These are phyloP conservation scores for Sebastes trivittatus DNA, from an alignment of 2,797 vertebrate species.

Conservation along the genomic window DNA sequence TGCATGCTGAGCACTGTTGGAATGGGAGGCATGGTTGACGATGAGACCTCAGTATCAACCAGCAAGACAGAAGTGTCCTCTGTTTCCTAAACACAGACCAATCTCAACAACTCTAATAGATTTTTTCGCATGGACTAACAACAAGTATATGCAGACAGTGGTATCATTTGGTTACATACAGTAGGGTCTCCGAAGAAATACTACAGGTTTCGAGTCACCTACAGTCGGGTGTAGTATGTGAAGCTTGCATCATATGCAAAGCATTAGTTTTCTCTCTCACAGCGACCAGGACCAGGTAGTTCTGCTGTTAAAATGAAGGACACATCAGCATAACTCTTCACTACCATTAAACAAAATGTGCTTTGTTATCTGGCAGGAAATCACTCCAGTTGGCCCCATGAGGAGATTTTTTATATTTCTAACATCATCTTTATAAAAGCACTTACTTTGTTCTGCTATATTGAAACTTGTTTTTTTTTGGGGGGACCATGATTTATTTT, in stretches of 20 bases:
- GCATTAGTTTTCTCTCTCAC: not conserved
- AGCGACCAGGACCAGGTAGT: not conserved
- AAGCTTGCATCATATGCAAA: not conserved
- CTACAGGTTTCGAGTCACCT: not conserved
- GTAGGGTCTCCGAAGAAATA: not conserved
- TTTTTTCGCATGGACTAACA: not conserved
- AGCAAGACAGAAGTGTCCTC: constrained; percentile 88
- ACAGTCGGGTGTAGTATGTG: not conserved
- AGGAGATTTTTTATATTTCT: not conserved
- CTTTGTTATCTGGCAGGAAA: not conserved
- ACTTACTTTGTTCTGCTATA: not conserved
- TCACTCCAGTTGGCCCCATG: not conserved
- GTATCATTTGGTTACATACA: not conserved
- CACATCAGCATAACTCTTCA: not conserved
- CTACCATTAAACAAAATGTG: not conserved
- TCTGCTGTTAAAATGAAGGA: not conserved
- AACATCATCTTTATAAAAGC: not conserved
- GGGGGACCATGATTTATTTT: constrained; percentile 1
- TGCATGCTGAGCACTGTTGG: constrained; percentile 85
- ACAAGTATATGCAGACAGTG: not conserved
- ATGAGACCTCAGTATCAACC: constrained; percentile 81
- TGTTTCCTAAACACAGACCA: not conserved
- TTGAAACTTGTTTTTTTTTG: not conserved
- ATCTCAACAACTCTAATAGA: not conserved
- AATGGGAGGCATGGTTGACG: constrained; percentile 85